These are phyloP conservation scores for Caenorhabditis sp. DNA, from an alignment of 2,888 invertebrate genomes.

Conservation along the genomic window DNA sequence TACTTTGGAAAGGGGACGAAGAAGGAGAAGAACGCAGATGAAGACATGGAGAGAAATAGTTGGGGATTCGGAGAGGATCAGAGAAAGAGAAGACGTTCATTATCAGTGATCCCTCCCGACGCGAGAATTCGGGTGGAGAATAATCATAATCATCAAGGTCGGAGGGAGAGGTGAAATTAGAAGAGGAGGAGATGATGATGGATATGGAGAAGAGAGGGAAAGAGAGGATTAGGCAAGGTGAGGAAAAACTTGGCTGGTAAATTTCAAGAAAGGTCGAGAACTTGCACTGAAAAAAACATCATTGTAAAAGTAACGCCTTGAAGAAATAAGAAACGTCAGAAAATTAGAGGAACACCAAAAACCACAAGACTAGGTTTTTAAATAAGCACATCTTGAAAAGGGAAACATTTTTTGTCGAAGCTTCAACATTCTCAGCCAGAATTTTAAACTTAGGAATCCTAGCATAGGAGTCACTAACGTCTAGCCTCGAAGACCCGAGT, in stretches of 20 bases:
- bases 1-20: too few relatives aligned
- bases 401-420: background rate
- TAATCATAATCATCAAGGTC: slow-evolving; percentile 50
- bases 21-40: too few relatives aligned
- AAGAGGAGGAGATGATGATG: slow-evolving; percentile 17
- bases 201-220: slow-evolving; percentile 16
- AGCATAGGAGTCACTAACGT: too few relatives aligned
- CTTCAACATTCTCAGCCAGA: too few relatives aligned
- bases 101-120: slow-evolving; percentile 42
- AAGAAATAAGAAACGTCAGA: background rate
- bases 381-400: background rate
- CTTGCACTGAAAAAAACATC: too few relatives aligned
- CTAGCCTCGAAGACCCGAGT: too few relatives aligned
- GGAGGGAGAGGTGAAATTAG: slow-evolving; percentile 11
- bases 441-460: too few relatives aligned
- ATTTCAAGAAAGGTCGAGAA: too few relatives aligned
- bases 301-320: too few relatives aligned
- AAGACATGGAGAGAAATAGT: slow-evolving; percentile 9
- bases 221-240: slow-evolving; percentile 22
- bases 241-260: background rate
- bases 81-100: slow-evolving; percentile 46
- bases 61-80: background rate
- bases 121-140: slow-evolving; percentile 22
- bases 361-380: too few relatives aligned
- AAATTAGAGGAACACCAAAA: background rate